A percentile compares a stretch with the other conserved stretches of the same genome.
Evolutionary conservation across 2,888 invertebrate species (phyloP).

Genomic region (Drosophila merina): DNA sequence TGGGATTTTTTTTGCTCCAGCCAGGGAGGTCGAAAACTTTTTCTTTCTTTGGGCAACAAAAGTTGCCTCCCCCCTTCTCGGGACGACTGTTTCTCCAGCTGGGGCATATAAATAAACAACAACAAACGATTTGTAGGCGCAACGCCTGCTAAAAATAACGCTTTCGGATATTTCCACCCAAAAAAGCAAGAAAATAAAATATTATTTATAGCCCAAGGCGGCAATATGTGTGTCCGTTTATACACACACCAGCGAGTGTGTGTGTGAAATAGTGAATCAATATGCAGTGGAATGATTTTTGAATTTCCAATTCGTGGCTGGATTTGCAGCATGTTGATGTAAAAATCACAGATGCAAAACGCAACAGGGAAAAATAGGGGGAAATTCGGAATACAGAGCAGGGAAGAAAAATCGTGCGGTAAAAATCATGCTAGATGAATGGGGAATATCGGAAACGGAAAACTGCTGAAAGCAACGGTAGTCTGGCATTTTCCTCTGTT

Average conservation of each 20-base stretch:
- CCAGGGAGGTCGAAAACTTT: slow-evolving; percentile 58
- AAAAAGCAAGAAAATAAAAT: slow-evolving; percentile 73
- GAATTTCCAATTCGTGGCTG: slow-evolving; percentile 37
- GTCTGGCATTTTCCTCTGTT: slow-evolving; percentile 27
- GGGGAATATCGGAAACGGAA: slow-evolving; percentile 18
- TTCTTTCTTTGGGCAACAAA: slow-evolving; percentile 27
- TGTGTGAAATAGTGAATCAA: slow-evolving; percentile 54
- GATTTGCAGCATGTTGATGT: slow-evolving; percentile 52
- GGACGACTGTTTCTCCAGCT: slow-evolving; percentile 35
- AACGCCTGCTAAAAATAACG: slow-evolving; percentile 72
- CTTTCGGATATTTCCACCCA: slow-evolving; percentile 63
- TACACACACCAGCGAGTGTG: background rate
- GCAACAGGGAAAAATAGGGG: background rate
- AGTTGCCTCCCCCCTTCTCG: slow-evolving; percentile 11
- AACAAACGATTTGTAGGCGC: slow-evolving; percentile 68
- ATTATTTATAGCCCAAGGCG: slow-evolving; percentile 70
- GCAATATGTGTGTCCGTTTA: background rate
- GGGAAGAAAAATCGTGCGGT: background rate
- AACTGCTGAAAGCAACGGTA: slow-evolving; percentile 36
- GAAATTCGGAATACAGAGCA: slow-evolving; percentile 7
- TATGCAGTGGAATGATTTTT: slow-evolving; percentile 54
- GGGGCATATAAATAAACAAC: slow-evolving; percentile 64
- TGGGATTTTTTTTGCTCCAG: slow-evolving; percentile 8
- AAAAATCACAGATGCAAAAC: slow-evolving; percentile 51
- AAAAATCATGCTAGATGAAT: slow-evolving; percentile 54